Conservation (phyloP, 1,140 invertebrate genomes). For the Lysiphlebus fabarum region DNA sequence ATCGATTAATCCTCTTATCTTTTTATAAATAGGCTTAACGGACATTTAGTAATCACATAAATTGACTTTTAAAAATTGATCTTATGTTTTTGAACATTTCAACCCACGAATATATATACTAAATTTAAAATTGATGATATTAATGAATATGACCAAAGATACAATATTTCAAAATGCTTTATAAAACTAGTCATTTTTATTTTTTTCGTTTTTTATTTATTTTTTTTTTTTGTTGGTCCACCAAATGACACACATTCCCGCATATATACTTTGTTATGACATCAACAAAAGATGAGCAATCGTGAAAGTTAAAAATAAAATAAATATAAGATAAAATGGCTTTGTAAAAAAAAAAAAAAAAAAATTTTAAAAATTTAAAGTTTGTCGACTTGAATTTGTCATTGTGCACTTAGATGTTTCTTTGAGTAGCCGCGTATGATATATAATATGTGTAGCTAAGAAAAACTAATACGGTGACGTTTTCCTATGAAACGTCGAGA, state of each 20-base stretch:
- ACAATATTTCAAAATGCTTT: no score
- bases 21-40: slow-evolving; percentile 28
- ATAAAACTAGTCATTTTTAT: not conserved
- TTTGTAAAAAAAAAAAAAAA: slow-evolving; percentile 3
- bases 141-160: no score
- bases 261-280: slow-evolving; percentile 5
- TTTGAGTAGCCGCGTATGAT: slow-evolving; percentile 7
- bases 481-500: slow-evolving; percentile 24
- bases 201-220: no score
- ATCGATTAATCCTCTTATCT: slow-evolving; percentile 30
- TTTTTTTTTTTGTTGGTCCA: not conserved
- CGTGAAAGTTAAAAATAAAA: slow-evolving; percentile 9
- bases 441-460: no score
- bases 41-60: slow-evolving; percentile 21
- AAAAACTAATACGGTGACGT: slow-evolving; percentile 19
- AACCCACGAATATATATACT: no score
- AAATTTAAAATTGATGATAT: no score
- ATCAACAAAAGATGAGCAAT: slow-evolving; percentile 11
- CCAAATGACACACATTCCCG: slow-evolving; percentile 5
- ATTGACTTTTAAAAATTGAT: slow-evolving; percentile 23
- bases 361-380: slow-evolving; percentile 9
- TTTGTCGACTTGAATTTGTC: slow-evolving; percentile 25
- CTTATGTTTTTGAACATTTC: not conserved
- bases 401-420: slow-evolving; percentile 7
- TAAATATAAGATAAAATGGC: not conserved